Conservation (phyloP, 1,140 invertebrate species). For the Helicoverpa armigera region DNA sequence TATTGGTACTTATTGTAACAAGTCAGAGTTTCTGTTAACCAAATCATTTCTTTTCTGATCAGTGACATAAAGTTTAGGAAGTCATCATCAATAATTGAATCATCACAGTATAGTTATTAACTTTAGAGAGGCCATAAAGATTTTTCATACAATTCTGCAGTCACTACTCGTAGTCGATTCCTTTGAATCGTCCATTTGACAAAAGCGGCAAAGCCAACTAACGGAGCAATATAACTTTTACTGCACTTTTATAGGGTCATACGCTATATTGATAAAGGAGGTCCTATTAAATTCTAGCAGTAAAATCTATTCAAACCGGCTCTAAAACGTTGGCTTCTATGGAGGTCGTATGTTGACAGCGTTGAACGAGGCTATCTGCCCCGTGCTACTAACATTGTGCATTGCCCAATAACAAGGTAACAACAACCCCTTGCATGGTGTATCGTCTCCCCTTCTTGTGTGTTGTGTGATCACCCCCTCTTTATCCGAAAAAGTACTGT, state of each 20-base stretch:
- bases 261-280: no score
- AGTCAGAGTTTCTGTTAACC: not conserved
- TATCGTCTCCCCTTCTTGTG: slow-evolving; percentile 27
- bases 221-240: no score
- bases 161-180: no score
- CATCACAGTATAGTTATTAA: no score
- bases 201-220: no score
- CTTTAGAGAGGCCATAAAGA: no score
- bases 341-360: slow-evolving; percentile 24
- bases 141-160: no score
- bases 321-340: slow-evolving; percentile 7
- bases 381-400: slow-evolving; percentile 26
- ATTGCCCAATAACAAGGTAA: slow-evolving; percentile 22
- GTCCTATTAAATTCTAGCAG: not conserved
- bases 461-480: slow-evolving; percentile 29
- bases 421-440: slow-evolving; percentile 25
- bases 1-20: not conserved
- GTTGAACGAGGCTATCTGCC: not conserved
- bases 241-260: no score
- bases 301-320: not conserved
- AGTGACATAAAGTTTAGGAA: not conserved
- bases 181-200: no score
- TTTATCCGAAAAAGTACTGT: slow-evolving; percentile 15
- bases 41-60: not conserved
- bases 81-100: no score